Percentiles rank a stretch among this genome's conserved stretches.
These are phyloP conservation scores for Bufo bufo DNA, from an alignment of 2,113 vertebrate genomes.

Conservation along the genomic window DNA sequence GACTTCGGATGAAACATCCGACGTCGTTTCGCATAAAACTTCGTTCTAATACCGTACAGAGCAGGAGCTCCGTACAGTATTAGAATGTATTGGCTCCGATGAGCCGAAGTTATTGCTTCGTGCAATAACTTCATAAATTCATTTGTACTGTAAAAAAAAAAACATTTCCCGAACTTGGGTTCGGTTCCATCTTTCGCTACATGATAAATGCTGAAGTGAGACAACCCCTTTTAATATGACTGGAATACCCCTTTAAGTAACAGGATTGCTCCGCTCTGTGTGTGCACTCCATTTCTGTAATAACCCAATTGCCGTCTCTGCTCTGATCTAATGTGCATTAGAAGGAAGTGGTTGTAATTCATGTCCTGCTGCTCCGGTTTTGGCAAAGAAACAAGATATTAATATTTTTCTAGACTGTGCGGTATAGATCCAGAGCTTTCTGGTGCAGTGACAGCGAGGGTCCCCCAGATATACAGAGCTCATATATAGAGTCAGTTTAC, in stretches of 20 bases:
- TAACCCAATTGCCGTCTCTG: neutral
- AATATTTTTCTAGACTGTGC: neutral
- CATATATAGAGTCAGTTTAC: neutral
- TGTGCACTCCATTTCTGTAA: neutral
- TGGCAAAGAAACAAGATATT: neutral
- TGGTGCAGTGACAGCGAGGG: neutral
- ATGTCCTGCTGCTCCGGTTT: neutral
- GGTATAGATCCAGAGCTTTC: neutral
- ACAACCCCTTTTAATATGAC: too few species aligned
- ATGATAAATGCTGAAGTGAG: too few species aligned
- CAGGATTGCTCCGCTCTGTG: neutral
- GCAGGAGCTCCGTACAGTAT: too few species aligned
- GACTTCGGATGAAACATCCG: too few species aligned
- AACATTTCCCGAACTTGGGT: too few species aligned
- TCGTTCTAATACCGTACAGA: too few species aligned
- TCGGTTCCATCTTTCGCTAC: too few species aligned
- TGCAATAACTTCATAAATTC: too few species aligned
- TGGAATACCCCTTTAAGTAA: neutral
- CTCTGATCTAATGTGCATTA: neutral
- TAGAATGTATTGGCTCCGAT: too few species aligned
- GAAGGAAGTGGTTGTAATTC: conserved; percentile 17
- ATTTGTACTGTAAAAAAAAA: too few species aligned
- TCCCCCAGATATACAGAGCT: neutral
- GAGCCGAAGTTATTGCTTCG: too few species aligned
- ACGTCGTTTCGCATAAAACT: too few species aligned